These are phyloP conservation scores for Mesorhabditis sp. DNA, from an alignment of 2,888 invertebrate genomes.

Conservation along the genomic window DNA sequence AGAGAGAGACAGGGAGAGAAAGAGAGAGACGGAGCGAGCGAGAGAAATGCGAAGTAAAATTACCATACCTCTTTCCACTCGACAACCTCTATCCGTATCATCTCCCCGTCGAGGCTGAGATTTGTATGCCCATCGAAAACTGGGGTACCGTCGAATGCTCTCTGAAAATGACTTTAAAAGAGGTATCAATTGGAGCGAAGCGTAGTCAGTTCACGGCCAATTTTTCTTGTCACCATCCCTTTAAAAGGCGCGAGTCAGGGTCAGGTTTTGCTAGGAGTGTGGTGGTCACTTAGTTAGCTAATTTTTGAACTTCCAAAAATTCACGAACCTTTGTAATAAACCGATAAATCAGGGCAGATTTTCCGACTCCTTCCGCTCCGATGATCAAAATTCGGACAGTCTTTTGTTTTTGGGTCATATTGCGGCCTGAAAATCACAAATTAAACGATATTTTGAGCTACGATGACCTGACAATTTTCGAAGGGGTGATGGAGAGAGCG, in stretches of 20 bases:
- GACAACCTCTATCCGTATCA: slow-evolving; percentile 2
- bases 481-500: too few relatives aligned
- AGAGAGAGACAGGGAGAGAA: too few relatives aligned
- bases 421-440: too few relatives aligned
- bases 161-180: background rate
- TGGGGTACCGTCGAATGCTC: background rate
- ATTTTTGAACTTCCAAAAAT: background rate
- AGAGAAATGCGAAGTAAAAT: background rate
- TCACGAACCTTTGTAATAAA: slow-evolving; percentile 1
- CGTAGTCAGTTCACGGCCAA: too few relatives aligned
- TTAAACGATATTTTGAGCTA: too few relatives aligned
- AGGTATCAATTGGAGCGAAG: background rate
- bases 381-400: background rate
- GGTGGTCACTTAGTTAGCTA: too few relatives aligned
- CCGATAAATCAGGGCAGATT: background rate
- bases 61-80: background rate
- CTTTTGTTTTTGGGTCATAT: background rate
- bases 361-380: slow-evolving; percentile 1
- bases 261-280: too few relatives aligned
- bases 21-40: too few relatives aligned
- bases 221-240: too few relatives aligned
- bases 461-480: too few relatives aligned
- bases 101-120: slow-evolving; percentile 1
- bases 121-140: background rate
- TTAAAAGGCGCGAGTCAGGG: too few relatives aligned